Evolutionary conservation across 1,140 invertebrate species (phyloP).

Genomic region (Meteorus sp.): DNA sequence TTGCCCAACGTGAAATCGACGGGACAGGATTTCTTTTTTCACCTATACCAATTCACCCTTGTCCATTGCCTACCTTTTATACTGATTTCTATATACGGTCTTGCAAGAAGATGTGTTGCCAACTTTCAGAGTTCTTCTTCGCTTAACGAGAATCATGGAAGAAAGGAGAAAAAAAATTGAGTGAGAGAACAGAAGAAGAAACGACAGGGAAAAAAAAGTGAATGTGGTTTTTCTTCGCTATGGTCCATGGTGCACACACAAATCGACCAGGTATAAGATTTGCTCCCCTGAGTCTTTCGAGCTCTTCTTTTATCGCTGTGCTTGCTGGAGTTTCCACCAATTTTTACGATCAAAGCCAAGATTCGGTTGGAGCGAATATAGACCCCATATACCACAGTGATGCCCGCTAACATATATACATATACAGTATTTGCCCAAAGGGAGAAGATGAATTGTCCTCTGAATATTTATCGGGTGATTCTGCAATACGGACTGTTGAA

Average conservation of each 20-base stretch:
- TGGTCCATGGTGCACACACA: background rate
- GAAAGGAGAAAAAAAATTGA: too few relatives aligned
- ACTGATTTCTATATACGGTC: too few relatives aligned
- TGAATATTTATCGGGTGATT: conserved; percentile 23
- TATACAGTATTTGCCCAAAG: background rate
- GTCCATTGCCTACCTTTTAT: too few relatives aligned
- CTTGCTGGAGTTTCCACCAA: conserved; percentile 19
- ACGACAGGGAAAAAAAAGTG: conserved; percentile 6
- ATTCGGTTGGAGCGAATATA: conserved; percentile 12
- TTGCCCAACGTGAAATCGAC: conserved; percentile 45
- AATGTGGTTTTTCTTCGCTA: background rate
- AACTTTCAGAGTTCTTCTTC: conserved; percentile 15
- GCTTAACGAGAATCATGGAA: too few relatives aligned
- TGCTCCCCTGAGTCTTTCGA: conserved; percentile 17
- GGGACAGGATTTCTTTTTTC: conserved; percentile 25
- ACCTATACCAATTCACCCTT: background rate
- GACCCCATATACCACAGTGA: conserved; percentile 4
- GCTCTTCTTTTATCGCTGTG: conserved; percentile 11
- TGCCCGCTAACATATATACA: background rate
- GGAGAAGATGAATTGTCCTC: conserved; percentile 20
- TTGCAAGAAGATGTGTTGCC: conserved; percentile 16
- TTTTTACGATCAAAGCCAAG: conserved; percentile 29
- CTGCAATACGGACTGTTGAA: conserved; percentile 2
- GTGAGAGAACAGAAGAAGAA: too few relatives aligned
- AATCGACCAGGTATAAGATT: conserved; percentile 5